Base-by-base conservation (phyloP, 2,888 invertebrate genomes). In the Platerodrilus igneus region DNA sequence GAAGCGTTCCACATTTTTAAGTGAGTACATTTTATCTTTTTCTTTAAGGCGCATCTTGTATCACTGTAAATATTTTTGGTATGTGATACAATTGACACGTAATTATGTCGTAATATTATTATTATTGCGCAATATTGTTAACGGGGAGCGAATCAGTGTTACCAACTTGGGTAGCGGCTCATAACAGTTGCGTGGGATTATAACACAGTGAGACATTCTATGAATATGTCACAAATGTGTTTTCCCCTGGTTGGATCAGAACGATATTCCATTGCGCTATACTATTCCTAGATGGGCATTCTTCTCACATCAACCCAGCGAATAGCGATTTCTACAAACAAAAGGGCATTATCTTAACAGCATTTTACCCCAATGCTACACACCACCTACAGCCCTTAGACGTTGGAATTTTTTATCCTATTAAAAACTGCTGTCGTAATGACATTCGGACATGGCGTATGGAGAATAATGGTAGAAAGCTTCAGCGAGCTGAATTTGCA, bases 341-440 rank as follows among this genome's bases (percentile, higher is more conserved):
- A 22, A 22, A 22, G 5, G 22, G 22, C 4, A 22, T 22, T 3
- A 22, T 22, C 4, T 10, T 22, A n/a, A 22, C 22, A 7, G 22
- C 4, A 22, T 22, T 22, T 22, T 22, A 22, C 9, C 22, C 22
- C 4, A 22, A 22, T n/a, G 22, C 22, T 10, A 22, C 22, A 9
- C 22, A n/a, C 9, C 22, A 10, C 4, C 5, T 22, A 8, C 22
- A 22, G 10, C 22, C 22, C 4, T 22, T 22, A n/a, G 22, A 22
- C 10, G 22, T 22, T 6, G n/a, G n/a, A n/a, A 10, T 4, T 22
- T 22, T 22, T n/a, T 22, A 9, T n/a, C 9, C 22, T 9, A n/a
- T 22, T 6, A 22, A 22, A 22, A 22, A 22, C 9, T 22, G 22
- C n/a, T 22, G 9, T 8, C 22, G 22, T n/a, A 22, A 22, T 22